Base-by-base conservation (phyloP, 2,797 vertebrate species). In the Ctenosaura bakeri region DNA sequence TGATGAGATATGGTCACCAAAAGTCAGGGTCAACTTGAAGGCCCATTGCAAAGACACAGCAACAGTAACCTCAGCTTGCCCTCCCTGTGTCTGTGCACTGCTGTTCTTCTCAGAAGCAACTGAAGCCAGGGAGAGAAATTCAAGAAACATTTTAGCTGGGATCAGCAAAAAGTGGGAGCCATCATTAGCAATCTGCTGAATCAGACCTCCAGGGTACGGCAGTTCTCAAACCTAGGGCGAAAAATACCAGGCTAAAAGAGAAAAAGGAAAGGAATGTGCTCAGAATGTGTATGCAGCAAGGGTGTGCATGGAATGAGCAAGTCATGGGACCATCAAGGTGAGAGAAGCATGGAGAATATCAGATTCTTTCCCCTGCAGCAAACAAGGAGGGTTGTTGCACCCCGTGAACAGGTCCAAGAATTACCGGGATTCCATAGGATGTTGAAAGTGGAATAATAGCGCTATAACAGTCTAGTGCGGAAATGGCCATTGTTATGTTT, bases 161-260 rank as follows among this genome's bases (percentile, higher is more conserved):
- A 54, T 85, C 46, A 89, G 83, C 83, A 89, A 79, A 85, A 54
- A 7, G 22, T 24, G 59, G 62, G 35, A 89, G 66, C 73, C 82
- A 20, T 79, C 73, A 69, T 85, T 56, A 85, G 59, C 59, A 69
- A 66, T 54, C 26, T 32, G 74, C 83, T 85, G 74, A 89, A 78
- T 89, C 83, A 78, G 73, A 54, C 76, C 88, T 89, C 83, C 74
- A 38, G 46, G 50, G 46, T 50, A 35, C 42, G 4, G 76, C n/a
- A 42, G 20, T 52, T 78, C 8, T 38, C 59, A 85, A 85, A 66
- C 74, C 46, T 20, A 77, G 64, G 59, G 52, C 7, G 32, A 66
- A 64, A 84, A 84, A 77, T 14, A 13, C 82, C 24, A 52, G 73
- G 42, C 64, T 66, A 8, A 29, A 78, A 74, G 66, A 5, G 12